phyloP scores from a whole-genome alignment of 2,113 vertebrate species.

The Antigone vipio region DNA sequence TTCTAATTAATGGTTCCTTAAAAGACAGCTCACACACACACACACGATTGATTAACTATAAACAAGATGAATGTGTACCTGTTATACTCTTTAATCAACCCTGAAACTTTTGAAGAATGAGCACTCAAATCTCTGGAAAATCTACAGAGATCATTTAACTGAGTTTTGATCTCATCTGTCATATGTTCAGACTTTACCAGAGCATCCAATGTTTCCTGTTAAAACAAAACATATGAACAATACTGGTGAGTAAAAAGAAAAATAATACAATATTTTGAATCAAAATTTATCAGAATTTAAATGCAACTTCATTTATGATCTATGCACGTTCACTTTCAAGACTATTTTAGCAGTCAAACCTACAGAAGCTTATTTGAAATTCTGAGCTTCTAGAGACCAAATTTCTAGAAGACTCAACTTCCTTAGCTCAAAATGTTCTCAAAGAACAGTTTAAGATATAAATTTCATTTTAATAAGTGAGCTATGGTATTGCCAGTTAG shows the following conservation, averaged over 20 bases:
- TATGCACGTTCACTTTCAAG: not conserved
- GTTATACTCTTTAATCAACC: constrained; percentile 94
- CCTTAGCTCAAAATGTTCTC: not conserved
- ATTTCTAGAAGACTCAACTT: not conserved
- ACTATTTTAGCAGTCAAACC: not conserved
- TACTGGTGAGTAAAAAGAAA: not conserved
- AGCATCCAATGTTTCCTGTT: constrained; percentile 84
- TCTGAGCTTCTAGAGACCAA: not conserved
- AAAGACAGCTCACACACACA: not conserved
- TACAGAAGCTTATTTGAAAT: not conserved
- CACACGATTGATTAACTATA: not conserved
- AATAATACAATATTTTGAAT: fast-evolving
- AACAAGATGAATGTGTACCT: constrained; percentile 78
- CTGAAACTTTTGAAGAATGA: constrained; percentile 89
- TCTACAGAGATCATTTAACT: constrained; percentile 90
- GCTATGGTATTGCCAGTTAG: not conserved
- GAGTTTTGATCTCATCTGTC: constrained; percentile 89
- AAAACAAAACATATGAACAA: not conserved
- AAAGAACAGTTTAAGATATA: not conserved
- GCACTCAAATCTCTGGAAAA: constrained; percentile 89
- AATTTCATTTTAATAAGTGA: not conserved
- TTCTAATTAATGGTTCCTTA: not conserved
- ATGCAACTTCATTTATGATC: not conserved
- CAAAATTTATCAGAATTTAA: not conserved
- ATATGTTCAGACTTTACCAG: constrained; percentile 86